Conservation (phyloP, 1,140 invertebrate species). For the Drosophila oshimai region DNA sequence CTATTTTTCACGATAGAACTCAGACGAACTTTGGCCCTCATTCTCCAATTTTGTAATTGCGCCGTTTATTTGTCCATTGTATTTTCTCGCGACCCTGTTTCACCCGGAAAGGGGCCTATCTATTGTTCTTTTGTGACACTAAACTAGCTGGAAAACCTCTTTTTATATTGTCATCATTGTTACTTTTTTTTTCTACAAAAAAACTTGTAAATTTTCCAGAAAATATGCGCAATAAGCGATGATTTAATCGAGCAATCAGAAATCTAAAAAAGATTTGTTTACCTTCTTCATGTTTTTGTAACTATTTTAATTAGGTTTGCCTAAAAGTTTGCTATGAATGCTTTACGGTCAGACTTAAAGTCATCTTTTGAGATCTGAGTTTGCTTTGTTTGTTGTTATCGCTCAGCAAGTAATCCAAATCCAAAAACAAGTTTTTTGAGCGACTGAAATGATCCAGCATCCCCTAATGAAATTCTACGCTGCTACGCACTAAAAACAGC, state of each 20-base stretch:
- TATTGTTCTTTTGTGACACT: slow-evolving; percentile 35
- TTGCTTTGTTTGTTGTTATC: neutral
- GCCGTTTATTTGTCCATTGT: slow-evolving; percentile 39
- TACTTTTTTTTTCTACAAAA: slow-evolving; percentile 10
- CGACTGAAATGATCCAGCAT: slow-evolving; percentile 8
- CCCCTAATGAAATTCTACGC: slow-evolving; percentile 33
- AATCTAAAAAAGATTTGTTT: neutral
- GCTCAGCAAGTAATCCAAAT: slow-evolving; percentile 1
- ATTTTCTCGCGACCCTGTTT: slow-evolving; percentile 21
- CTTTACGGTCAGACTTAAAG: neutral
- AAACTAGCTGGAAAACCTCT: slow-evolving; percentile 25
- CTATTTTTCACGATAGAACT: slow-evolving; percentile 39
- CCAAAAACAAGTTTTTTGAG: slow-evolving; percentile 22
- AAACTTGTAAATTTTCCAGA: neutral
- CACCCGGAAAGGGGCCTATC: slow-evolving; percentile 3
- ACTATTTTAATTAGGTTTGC: slow-evolving; percentile 11
- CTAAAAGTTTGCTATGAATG: slow-evolving; percentile 12
- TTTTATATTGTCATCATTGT: slow-evolving; percentile 32
- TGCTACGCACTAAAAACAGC: slow-evolving; percentile 31
- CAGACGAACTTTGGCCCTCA: slow-evolving; percentile 45
- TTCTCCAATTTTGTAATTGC: slow-evolving; percentile 41
- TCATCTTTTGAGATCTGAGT: slow-evolving; percentile 18
- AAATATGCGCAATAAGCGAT: slow-evolving; percentile 18
- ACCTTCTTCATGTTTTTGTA: neutral
- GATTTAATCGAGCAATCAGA: slow-evolving; percentile 7